These are phyloP conservation scores for Anoplius nigerrimus DNA, from an alignment of 2,888 invertebrate genomes.

Conservation along the genomic window DNA sequence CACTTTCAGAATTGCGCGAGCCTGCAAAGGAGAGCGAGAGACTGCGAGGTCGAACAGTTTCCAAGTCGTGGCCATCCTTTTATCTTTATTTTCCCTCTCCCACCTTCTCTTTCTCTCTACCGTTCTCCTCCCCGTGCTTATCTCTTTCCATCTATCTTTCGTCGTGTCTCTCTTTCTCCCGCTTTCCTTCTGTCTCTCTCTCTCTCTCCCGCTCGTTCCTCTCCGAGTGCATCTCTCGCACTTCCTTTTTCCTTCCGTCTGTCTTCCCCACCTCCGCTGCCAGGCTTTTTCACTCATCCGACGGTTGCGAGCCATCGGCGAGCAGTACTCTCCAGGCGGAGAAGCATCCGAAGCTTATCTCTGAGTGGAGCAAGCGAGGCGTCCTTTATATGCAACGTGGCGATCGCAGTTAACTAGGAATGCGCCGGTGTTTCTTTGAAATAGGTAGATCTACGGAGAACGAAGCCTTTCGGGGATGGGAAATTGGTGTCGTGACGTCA, in stretches of 20 bases:
- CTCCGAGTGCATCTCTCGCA: neutral
- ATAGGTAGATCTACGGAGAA: no score
- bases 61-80: constrained; percentile 7
- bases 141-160: constrained; percentile 17
- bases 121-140: constrained; percentile 3
- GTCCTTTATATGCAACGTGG: constrained; percentile 7
- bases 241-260: neutral
- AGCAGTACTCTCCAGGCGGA: neutral
- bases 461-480: neutral
- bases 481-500: no score
- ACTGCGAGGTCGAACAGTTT: constrained; percentile 13
- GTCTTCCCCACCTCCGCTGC: neutral
- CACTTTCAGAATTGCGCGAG: constrained; percentile 38
- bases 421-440: no score
- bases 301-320: constrained; percentile 1
- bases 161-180: neutral
- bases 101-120: neutral
- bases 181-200: neutral
- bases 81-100: constrained; percentile 18
- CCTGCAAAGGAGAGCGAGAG: constrained; percentile 17
- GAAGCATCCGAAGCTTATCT: constrained; percentile 3
- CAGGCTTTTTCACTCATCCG: neutral
- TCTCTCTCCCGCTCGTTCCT: neutral
- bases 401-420: constrained; percentile 5
- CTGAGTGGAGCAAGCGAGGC: neutral